Base-by-base conservation (phyloP, 2,888 invertebrate genomes). In the Scaptomyza cyrtandrae region DNA sequence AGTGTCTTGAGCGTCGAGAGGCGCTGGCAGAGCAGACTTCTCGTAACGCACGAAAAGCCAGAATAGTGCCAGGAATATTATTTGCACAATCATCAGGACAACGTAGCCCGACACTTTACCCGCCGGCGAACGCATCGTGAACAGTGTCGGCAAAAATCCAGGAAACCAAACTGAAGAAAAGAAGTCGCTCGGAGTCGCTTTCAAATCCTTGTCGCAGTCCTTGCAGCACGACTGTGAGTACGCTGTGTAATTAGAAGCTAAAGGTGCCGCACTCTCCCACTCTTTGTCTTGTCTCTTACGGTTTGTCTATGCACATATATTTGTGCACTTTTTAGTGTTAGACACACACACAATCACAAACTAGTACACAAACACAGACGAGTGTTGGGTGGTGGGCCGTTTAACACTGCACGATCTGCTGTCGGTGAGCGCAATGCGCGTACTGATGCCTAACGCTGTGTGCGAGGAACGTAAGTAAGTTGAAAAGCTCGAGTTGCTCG, bases 11-110 rank as follows among this genome's bases (percentile, higher is more conserved):
- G 67, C 43, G 44, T 7, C 66, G 66, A 74, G 66, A 35, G 84
- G 68, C 45, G 65, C 75, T 59, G 92, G 92, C 59, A 90, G 67
- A 45, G 90, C 88, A 76, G 85, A 89, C 73, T 92, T 90, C 72
- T 92, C 91, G 86, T 93, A 93, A 83, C 93, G 92, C 90, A 93
- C 92, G 90, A 93, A 90, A 85, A 92, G 80, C 86, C 93, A 93
- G 91, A 93, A 93, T 81, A 93, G 86, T 75, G 92, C 91, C 76
- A 93, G 90, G 79, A 94, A 88, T 78, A 93, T 86, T 88, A 93
- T 91, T 92, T 94, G 93, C 80, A 93, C 90, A 79, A 91, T 86
- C 84, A 93, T 90, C 72, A 93, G 92, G 80, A 91, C 90, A 72
- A 93, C 80, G 90, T 92, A 92, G 71, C 92, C 92, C 68, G 91